phyloP scores from a whole-genome alignment of 1,140 invertebrate genomes.

The Listronotus bonariensis region DNA sequence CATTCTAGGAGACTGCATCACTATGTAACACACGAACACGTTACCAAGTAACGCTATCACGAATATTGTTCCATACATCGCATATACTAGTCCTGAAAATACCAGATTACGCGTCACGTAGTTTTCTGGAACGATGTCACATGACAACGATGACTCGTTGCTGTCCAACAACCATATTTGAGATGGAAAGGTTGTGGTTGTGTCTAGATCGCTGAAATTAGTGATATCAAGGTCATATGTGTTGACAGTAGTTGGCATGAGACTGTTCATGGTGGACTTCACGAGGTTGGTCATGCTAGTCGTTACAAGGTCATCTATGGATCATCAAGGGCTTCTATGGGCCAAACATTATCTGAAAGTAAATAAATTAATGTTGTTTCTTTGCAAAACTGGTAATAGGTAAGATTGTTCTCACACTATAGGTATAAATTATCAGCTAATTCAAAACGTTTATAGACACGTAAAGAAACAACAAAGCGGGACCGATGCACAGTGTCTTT shows the following conservation, averaged over 20 bases:
- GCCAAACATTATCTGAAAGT: background rate
- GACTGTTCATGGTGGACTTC: background rate
- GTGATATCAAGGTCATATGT: too few relatives aligned
- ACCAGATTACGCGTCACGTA: constrained; percentile 18
- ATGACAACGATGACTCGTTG: constrained; percentile 21
- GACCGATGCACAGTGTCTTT: too few relatives aligned
- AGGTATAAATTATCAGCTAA: too few relatives aligned
- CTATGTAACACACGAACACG: constrained; percentile 80
- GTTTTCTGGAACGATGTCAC: constrained; percentile 17
- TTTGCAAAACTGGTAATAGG: too few relatives aligned
- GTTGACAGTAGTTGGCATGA: background rate
- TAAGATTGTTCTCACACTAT: too few relatives aligned
- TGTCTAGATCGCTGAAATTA: background rate
- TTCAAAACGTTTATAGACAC: too few relatives aligned
- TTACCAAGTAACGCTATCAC: constrained; percentile 78
- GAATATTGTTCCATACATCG: constrained; percentile 76
- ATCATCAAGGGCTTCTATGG: background rate
- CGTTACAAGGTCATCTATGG: too few relatives aligned
- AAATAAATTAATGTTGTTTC: too few relatives aligned
- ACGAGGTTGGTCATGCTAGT: background rate
- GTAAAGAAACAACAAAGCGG: too few relatives aligned
- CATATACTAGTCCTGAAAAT: constrained; percentile 61
- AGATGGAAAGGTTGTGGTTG: background rate
- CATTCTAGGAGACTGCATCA: constrained; percentile 77
- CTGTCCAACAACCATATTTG: background rate